phyloP scores from a whole-genome alignment of 1,140 invertebrate genomes.

The Ceratosolen fusciceps region DNA sequence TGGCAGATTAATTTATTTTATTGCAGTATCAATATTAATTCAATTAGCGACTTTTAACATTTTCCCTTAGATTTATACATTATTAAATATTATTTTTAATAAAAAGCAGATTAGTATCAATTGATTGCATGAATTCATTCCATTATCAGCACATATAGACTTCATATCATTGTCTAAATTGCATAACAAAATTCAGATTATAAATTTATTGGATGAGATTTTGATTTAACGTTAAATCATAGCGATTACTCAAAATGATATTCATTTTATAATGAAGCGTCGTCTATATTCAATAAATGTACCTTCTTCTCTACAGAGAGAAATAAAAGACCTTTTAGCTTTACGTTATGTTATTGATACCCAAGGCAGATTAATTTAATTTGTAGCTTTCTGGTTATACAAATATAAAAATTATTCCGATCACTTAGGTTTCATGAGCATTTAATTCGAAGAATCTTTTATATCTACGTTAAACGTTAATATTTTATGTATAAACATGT shows the following conservation, averaged over 20 bases:
- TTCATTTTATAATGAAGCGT: background rate
- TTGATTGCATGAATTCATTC: too few relatives aligned
- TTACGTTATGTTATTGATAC: background rate
- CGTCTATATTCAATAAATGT: too few relatives aligned
- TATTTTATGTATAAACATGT: too few relatives aligned
- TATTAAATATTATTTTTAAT: too few relatives aligned
- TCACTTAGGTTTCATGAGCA: conserved; percentile 34
- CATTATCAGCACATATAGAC: too few relatives aligned
- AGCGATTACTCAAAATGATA: background rate
- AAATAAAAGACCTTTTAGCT: background rate
- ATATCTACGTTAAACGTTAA: background rate
- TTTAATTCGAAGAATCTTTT: conserved; percentile 24
- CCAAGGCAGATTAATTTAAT: conserved; percentile 36
- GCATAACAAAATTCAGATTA: background rate
- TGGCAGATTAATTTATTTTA: too few relatives aligned
- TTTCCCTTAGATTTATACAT: too few relatives aligned
- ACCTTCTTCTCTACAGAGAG: background rate
- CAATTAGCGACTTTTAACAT: too few relatives aligned
- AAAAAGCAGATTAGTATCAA: too few relatives aligned
- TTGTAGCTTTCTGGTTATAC: conserved; percentile 34
- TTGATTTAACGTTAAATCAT: background rate
- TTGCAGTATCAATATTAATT: too few relatives aligned
- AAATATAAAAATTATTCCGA: conserved; percentile 43
- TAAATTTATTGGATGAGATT: background rate
- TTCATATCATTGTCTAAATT: too few relatives aligned